These are phyloP conservation scores for Pedetes capensis DNA, from an alignment of 2,113 vertebrate species.

Conservation along the genomic window DNA sequence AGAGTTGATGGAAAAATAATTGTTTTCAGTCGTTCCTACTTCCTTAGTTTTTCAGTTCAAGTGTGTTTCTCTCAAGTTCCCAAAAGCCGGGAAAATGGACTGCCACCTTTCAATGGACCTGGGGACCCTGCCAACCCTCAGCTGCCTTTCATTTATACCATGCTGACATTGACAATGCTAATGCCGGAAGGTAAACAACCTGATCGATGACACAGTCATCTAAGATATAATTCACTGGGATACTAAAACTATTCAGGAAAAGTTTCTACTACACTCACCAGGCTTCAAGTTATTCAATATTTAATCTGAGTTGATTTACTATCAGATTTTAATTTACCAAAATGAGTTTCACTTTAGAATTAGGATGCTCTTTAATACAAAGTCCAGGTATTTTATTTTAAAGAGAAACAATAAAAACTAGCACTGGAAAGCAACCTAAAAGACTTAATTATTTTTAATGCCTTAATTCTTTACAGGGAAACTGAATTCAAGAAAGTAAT, in stretches of 20 bases:
- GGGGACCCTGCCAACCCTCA: neutral
- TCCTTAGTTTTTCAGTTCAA: neutral
- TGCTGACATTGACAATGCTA: neutral
- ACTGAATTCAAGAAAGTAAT: neutral
- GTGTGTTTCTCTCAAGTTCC: neutral
- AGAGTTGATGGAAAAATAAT: neutral
- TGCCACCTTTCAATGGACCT: neutral
- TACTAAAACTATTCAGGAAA: neutral
- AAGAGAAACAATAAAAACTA: constrained; percentile 34
- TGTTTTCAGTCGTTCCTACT: neutral
- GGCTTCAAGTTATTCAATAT: neutral
- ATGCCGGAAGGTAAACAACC: neutral
- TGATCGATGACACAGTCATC: neutral
- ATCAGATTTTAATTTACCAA: constrained; percentile 33
- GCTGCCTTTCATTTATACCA: neutral
- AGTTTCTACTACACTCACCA: neutral
- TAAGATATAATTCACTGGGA: neutral
- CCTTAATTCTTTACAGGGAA: constrained; percentile 26
- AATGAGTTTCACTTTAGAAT: constrained; percentile 20
- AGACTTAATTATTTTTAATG: neutral
- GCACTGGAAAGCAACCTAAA: neutral
- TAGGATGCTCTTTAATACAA: neutral
- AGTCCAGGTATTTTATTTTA: constrained; percentile 21
- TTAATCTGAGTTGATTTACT: neutral
- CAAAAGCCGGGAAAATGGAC: neutral